Evolutionary conservation across 2,888 invertebrate species (phyloP).

Genomic region (Cremastinae sp.): DNA sequence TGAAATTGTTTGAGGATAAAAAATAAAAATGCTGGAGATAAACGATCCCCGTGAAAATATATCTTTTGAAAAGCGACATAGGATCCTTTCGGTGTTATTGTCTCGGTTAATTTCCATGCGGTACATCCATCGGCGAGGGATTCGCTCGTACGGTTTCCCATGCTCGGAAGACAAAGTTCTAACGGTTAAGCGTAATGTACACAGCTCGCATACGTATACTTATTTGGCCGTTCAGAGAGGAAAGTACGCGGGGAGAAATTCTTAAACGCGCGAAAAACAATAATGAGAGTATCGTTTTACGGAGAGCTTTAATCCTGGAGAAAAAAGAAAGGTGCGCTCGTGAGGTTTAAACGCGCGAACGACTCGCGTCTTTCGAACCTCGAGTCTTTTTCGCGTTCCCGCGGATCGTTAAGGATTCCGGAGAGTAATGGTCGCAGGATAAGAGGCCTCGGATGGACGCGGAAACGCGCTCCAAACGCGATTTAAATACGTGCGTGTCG

Average conservation of each 20-base stretch:
- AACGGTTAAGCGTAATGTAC: conserved; percentile 47
- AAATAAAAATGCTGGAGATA: not conserved
- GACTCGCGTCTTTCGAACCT: too few species aligned
- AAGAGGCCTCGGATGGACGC: not conserved
- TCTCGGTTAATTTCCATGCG: conserved; percentile 52
- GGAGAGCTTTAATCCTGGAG: conserved; percentile 4
- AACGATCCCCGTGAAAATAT: conserved; percentile 31
- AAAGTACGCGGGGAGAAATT: not conserved
- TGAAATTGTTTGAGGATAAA: not conserved
- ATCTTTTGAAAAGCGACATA: not conserved
- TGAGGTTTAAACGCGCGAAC: too few species aligned
- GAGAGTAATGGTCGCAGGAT: conserved; percentile 45
- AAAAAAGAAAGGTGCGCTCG: too few species aligned
- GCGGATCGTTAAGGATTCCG: conserved; percentile 54
- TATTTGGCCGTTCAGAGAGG: not conserved
- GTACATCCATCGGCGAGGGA: conserved; percentile 47
- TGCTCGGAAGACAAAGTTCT: conserved; percentile 51
- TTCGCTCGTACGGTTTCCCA: conserved; percentile 40
- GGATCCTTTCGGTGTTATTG: conserved; percentile 17
- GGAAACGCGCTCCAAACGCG: too few species aligned
- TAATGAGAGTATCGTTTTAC: conserved; percentile 42
- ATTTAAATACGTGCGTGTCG: too few species aligned
- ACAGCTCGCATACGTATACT: conserved; percentile 16
- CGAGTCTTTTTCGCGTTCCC: conserved; percentile 15
- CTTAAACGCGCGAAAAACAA: conserved; percentile 47